These are phyloP conservation scores for Lordiphosa collinella DNA, from an alignment of 1,140 invertebrate genomes.

Conservation along the genomic window DNA sequence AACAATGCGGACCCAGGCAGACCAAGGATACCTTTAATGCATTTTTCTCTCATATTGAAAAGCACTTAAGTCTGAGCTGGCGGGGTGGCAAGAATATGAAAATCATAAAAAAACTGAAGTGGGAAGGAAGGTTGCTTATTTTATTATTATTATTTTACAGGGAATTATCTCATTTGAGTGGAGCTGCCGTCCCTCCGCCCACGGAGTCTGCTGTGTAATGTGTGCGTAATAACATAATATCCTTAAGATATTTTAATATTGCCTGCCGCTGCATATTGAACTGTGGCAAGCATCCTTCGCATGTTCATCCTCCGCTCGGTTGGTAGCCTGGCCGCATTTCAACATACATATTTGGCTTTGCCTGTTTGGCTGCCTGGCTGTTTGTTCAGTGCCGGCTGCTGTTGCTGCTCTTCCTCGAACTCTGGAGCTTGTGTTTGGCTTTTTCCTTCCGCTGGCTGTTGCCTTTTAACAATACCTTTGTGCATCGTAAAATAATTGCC, in stretches of 20 bases:
- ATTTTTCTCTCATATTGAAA: constrained; percentile 72
- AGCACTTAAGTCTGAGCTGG: constrained; percentile 60
- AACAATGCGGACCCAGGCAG: constrained; percentile 10
- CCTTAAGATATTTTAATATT: constrained; percentile 79
- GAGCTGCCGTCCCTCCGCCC: constrained; percentile 32
- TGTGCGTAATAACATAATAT: constrained; percentile 78
- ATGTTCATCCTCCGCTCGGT: constrained; percentile 4
- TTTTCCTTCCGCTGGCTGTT: constrained; percentile 16
- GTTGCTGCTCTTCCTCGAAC: background rate
- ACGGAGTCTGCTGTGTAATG: constrained; percentile 49
- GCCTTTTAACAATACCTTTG: constrained; percentile 76
- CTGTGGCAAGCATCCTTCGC: constrained; percentile 49
- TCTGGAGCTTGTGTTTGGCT: constrained; percentile 11
- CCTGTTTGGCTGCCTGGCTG: constrained; percentile 60
- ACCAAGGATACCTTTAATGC: constrained; percentile 65
- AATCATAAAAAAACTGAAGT: constrained; percentile 47
- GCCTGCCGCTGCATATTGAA: constrained; percentile 77
- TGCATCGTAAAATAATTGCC: constrained; percentile 79
- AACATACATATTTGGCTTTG: constrained; percentile 78
- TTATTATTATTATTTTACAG: constrained; percentile 79
- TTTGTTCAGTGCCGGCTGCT: constrained; percentile 42
- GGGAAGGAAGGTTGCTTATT: constrained; percentile 57
- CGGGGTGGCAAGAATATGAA: constrained; percentile 68
- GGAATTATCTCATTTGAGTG: constrained; percentile 79
- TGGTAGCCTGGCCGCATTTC: constrained; percentile 63